Percentiles rank a stretch among this genome's conserved stretches.
These are phyloP conservation scores for Puntigrus tetrazona DNA, from an alignment of 2,113 vertebrate species.

Conservation along the genomic window DNA sequence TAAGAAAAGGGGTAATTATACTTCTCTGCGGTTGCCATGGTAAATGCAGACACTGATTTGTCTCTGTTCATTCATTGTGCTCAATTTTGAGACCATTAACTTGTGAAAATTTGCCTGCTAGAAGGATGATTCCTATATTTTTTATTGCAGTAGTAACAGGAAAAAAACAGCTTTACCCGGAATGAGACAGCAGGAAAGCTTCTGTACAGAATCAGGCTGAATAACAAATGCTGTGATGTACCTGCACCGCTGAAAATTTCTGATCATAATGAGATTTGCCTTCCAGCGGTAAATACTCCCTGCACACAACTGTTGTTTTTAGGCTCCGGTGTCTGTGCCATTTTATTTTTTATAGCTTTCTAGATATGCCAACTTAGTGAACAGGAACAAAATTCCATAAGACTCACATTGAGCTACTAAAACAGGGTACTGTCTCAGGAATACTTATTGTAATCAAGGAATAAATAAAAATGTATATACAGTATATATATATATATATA, in stretches of 20 bases:
- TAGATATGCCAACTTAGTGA: not conserved
- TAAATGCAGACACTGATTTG: constrained; percentile 4
- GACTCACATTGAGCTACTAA: not conserved
- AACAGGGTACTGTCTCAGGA: not conserved
- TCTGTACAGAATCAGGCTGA: not conserved
- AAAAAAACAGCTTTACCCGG: not conserved
- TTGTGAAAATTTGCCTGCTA: not conserved
- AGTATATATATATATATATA: too few species aligned
- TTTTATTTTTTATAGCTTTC: not conserved
- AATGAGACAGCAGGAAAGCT: not conserved
- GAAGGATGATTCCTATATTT: not conserved
- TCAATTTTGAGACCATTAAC: constrained; percentile 2
- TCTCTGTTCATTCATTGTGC: not conserved
- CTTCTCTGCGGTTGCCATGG: constrained; percentile 25
- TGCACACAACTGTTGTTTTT: not conserved
- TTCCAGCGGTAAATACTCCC: constrained; percentile 11
- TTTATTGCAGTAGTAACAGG: not conserved
- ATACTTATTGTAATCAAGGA: not conserved
- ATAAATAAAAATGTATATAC: too few species aligned
- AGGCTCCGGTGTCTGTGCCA: not conserved
- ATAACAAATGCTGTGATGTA: constrained; percentile 2
- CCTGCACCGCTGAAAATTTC: not conserved
- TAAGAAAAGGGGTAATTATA: constrained; percentile 35
- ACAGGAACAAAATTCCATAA: not conserved
- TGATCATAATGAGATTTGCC: constrained; percentile 26